phyloP scores from a whole-genome alignment of 2,113 vertebrate species.

The Chloebia gouldiae region DNA sequence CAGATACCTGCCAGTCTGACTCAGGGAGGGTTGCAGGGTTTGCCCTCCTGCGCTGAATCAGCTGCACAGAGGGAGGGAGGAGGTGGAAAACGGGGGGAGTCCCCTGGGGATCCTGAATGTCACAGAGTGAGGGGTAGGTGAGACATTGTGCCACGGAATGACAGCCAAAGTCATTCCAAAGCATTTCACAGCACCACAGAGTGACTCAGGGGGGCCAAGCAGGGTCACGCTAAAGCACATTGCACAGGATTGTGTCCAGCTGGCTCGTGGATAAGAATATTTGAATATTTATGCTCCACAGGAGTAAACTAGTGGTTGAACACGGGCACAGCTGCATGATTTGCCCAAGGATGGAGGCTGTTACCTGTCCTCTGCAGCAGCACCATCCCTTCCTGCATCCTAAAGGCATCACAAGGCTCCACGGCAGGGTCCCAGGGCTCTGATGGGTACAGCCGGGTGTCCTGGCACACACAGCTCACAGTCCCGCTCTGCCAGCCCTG shows the following conservation, averaged over 20 bases:
- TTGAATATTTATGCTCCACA: too few relatives aligned
- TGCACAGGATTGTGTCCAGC: background rate
- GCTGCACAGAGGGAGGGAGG: background rate
- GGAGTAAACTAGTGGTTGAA: background rate
- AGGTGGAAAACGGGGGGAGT: background rate
- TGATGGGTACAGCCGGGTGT: accelerated
- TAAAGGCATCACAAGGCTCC: background rate
- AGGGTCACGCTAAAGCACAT: background rate
- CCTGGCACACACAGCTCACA: background rate
- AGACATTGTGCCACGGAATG: accelerated
- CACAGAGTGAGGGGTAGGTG: background rate
- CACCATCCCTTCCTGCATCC: background rate
- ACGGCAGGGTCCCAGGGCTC: background rate
- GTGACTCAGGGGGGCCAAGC: background rate
- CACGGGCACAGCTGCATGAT: accelerated
- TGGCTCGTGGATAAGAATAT: background rate
- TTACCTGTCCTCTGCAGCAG: background rate
- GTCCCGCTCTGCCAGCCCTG: background rate
- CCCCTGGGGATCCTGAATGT: background rate
- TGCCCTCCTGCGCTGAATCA: constrained; percentile 1
- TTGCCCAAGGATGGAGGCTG: accelerated
- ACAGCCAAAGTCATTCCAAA: background rate
- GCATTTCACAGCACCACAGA: background rate
- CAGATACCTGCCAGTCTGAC: background rate
- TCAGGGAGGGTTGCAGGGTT: background rate